Evolutionary conservation across 23 tunicate genomes (phyloP), one percentile per base, ranked within the genome.

Genomic region (Styela plicata): DNA sequence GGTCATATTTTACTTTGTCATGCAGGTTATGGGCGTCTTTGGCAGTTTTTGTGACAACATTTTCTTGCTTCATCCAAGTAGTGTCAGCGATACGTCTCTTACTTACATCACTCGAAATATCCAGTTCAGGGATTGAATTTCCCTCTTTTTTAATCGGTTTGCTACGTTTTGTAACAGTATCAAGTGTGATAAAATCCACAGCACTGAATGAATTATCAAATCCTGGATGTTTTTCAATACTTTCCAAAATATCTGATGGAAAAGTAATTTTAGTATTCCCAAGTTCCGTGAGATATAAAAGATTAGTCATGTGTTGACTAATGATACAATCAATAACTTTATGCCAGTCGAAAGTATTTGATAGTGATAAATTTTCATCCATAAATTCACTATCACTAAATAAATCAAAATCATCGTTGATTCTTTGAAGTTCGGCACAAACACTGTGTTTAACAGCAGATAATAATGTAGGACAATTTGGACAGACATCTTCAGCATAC

Each of bases 241-340:
- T 71, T 5, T 71, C 34, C 77, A 71, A 71, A 32, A 28, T 34
- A 29, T 71, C 77, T 3, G 77, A 21, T 3, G 34, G 77, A 71
- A 31, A 71, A 21, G 35, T 71, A 3, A 71, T n/a, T 36, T 28
- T 29, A 3, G 17, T 71, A 32, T 71, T 34, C 20, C 77, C 77
- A 18, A 71, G 24, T 30, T 71, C 37, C 26, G 36, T 7, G 7
- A 36, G 1, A 53, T 76, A 76, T 53, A 76, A 44, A 33, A 53
- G 24, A 25, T 44, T 53, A 16, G 81, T 76, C 10, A 76, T 26
- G 31, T 76, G 81, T 24, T 76, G 66, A 53, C 66, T 33, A 21
- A 76, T 76, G 18, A 76, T 76, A 25, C 22, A 36, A 53, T 76
- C 81, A 23, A 76, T 23, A 37, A 76, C 37, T 25, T 36, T 24